Evolutionary conservation across 1,140 invertebrate genomes (phyloP).

Genomic region (Chrysoperla carnea): DNA sequence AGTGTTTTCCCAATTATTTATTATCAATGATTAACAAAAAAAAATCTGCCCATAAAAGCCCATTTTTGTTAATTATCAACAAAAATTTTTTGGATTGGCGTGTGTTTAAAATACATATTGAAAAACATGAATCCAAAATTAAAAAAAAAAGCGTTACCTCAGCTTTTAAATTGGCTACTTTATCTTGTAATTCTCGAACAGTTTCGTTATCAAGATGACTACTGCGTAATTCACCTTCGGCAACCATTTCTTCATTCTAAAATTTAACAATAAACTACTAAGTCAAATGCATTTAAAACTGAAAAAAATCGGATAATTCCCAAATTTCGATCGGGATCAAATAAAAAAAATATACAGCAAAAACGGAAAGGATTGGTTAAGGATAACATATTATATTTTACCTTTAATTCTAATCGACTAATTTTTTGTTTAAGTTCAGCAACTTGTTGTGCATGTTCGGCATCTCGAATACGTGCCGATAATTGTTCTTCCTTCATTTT

Average conservation of each 20-base stretch:
- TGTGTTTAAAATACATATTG: too few species aligned
- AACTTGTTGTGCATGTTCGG: slow-evolving; percentile 82
- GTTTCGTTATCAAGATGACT: slow-evolving; percentile 59
- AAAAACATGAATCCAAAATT: too few species aligned
- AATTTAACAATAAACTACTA: slow-evolving; percentile 8
- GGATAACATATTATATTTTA: slow-evolving; percentile 18
- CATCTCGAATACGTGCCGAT: slow-evolving; percentile 85
- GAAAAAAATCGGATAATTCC: too few species aligned
- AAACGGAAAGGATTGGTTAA: too few species aligned
- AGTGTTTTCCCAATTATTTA: too few species aligned
- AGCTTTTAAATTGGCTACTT: slow-evolving; percentile 76
- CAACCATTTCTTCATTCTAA: slow-evolving; percentile 81
- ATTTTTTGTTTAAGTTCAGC: slow-evolving; percentile 93
- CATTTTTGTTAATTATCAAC: too few species aligned
- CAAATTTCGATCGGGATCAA: too few species aligned
- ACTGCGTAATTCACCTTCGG: slow-evolving; percentile 69
- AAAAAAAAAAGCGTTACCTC: slow-evolving; percentile 42
- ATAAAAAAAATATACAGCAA: too few species aligned
- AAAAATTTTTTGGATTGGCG: too few species aligned
- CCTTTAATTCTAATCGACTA: slow-evolving; percentile 82
- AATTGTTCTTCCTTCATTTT: slow-evolving; percentile 89
- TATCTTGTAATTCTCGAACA: slow-evolving; percentile 76
- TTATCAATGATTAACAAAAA: too few species aligned
- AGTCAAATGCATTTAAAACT: too few species aligned
- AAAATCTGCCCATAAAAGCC: too few species aligned